Conservation (phyloP, 2,113 vertebrate species). For the Tachuris rubrigastra region DNA sequence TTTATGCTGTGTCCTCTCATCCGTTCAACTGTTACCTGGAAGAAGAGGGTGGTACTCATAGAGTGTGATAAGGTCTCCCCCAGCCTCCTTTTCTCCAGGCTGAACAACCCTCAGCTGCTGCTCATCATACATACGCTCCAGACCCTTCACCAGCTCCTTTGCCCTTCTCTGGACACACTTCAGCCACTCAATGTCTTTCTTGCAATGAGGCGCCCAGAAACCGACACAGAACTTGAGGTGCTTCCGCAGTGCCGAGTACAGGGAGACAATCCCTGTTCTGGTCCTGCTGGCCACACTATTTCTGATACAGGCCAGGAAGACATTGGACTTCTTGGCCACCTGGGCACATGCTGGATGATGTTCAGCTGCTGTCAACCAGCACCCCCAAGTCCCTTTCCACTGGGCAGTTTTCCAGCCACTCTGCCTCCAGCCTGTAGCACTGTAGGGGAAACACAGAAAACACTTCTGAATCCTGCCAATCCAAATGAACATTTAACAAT, state of each 20-base stretch:
- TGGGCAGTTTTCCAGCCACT: not conserved
- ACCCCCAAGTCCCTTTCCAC: not conserved
- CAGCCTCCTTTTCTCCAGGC: not conserved
- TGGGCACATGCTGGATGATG: not conserved
- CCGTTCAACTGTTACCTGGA: no score
- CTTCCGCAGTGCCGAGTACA: not conserved
- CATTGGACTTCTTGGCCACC: not conserved
- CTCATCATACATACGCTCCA: not conserved
- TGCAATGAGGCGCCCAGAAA: not conserved
- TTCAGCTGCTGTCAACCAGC: not conserved
- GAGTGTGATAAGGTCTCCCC: not conserved
- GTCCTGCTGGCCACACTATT: not conserved
- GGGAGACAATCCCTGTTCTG: not conserved
- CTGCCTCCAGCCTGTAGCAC: not conserved
- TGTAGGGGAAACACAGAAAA: not conserved
- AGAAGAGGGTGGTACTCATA: not conserved
- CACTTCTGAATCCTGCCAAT: not conserved
- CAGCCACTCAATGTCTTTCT: not conserved
- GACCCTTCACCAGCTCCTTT: rapidly evolving
- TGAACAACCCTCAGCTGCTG: not conserved
- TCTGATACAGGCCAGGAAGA: not conserved
- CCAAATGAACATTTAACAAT: not conserved
- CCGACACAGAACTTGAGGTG: not conserved
- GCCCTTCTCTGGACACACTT: not conserved
- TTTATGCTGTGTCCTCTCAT: not conserved